Evolutionary conservation across 92 coral and sea anemone species (phyloP).

Genomic region (Parazoanthus atlanticus): DNA sequence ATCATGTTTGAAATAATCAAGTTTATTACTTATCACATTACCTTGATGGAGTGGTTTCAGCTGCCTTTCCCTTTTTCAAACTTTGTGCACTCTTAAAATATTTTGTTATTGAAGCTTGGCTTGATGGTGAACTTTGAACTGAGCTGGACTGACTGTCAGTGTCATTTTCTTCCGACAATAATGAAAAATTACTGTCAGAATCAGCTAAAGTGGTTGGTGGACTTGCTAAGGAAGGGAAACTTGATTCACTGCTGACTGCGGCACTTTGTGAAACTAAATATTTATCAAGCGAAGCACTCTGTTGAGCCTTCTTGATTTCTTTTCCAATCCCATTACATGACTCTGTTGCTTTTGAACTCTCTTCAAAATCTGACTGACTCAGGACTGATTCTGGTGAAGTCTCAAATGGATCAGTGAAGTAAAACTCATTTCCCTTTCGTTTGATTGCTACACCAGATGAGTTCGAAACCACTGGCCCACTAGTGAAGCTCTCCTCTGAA

Average conservation of each 20-base stretch:
- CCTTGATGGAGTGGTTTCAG: constrained; percentile 21
- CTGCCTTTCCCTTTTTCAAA: constrained; percentile 35
- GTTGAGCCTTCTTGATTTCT: constrained; percentile 3
- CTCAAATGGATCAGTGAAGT: not conserved
- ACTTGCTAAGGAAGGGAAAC: not conserved
- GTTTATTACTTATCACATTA: not conserved
- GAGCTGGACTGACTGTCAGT: constrained; percentile 54
- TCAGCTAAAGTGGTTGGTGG: not conserved
- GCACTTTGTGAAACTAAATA: not conserved
- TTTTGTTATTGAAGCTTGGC: constrained; percentile 85
- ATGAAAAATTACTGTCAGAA: constrained; percentile 39
- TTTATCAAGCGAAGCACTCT: constrained; percentile 6
- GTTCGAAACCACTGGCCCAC: constrained; percentile 54
- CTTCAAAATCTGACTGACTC: not conserved
- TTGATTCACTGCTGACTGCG: not conserved
- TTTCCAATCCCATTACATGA: not conserved
- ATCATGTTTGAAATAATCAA: too few relatives aligned
- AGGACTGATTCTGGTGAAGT: constrained; percentile 21
- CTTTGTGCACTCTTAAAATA: constrained; percentile 64
- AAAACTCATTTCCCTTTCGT: constrained; percentile 18
- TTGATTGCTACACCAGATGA: not conserved
- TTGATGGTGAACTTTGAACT: constrained; percentile 72
- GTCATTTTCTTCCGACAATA: constrained; percentile 43
- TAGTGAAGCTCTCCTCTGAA: constrained; percentile 69
- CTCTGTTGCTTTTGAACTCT: not conserved